Percentiles rank a stretch among this genome's conserved stretches.
These are phyloP conservation scores for Panthera tigris DNA, from an alignment of 2,113 vertebrate genomes.

Conservation along the genomic window DNA sequence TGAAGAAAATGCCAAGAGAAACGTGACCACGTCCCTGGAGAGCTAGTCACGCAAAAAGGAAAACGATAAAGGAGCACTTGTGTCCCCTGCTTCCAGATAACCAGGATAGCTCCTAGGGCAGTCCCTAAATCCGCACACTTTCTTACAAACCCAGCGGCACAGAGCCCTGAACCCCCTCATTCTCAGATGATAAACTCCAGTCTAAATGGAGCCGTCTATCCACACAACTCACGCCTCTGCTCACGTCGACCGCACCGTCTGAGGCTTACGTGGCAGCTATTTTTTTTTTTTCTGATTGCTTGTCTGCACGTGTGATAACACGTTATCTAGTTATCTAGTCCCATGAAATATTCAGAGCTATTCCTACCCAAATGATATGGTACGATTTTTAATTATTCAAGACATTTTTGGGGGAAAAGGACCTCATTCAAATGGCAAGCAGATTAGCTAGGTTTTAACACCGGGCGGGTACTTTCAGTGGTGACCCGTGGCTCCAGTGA, in stretches of 20 bases:
- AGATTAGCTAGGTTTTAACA: background rate
- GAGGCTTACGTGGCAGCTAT: accelerated
- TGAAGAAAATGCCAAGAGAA: background rate
- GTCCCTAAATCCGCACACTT: background rate
- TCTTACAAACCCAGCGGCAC: no score
- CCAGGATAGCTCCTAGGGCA: background rate
- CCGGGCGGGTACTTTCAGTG: accelerated
- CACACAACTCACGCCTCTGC: background rate
- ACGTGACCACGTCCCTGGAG: background rate
- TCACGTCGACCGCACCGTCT: accelerated
- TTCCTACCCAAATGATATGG: no score
- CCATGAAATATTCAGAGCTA: background rate
- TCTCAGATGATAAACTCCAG: background rate
- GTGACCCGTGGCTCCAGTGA: accelerated
- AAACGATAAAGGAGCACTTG: no score
- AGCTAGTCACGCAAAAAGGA: accelerated
- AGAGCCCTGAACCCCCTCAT: background rate
- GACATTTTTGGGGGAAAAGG: background rate
- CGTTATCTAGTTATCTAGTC: no score
- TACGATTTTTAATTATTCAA: background rate
- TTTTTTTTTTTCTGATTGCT: background rate
- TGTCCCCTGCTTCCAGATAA: background rate
- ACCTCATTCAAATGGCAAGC: background rate
- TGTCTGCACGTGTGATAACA: accelerated
- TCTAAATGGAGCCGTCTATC: accelerated